Evolutionary conservation across 2,888 invertebrate species (phyloP).

Genomic region (Dryocosmus kuriphilus): DNA sequence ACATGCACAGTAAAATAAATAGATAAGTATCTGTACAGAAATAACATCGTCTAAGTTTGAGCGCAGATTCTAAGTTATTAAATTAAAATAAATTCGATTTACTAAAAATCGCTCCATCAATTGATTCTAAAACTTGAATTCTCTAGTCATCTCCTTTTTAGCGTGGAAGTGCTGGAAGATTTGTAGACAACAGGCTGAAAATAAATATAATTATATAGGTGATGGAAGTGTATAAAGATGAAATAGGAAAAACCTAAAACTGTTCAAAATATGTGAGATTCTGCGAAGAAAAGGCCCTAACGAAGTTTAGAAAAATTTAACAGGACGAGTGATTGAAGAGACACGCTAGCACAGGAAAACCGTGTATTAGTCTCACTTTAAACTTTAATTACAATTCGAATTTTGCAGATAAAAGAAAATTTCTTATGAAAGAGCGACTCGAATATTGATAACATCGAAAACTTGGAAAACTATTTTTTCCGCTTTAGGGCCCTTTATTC

Average conservation of each 20-base stretch:
- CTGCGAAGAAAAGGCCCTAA: no score
- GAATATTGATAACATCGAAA: no score
- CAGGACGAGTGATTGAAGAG: no score
- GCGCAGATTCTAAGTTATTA: background rate
- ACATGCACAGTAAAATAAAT: background rate
- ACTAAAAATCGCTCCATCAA: conserved; percentile 18
- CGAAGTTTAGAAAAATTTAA: no score
- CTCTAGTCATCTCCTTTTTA: conserved; percentile 63
- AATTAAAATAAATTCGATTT: background rate
- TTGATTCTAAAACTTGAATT: conserved; percentile 35
- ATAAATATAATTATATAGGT: conserved; percentile 37
- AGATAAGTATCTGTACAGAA: background rate
- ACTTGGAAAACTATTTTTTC: no score
- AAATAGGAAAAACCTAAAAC: background rate
- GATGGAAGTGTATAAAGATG: background rate
- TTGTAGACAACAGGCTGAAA: conserved; percentile 67
- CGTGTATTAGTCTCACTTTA: no score
- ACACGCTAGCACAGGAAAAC: no score
- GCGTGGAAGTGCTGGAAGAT: conserved; percentile 58
- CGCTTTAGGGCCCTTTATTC: no score
- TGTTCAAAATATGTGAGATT: background rate
- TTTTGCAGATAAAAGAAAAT: no score
- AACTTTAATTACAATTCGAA: no score
- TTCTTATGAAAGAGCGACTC: no score
- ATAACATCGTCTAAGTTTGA: conserved; percentile 19